Conservation (phyloP, 2,797 vertebrate genomes). For the Centropyge bicolor region DNA sequence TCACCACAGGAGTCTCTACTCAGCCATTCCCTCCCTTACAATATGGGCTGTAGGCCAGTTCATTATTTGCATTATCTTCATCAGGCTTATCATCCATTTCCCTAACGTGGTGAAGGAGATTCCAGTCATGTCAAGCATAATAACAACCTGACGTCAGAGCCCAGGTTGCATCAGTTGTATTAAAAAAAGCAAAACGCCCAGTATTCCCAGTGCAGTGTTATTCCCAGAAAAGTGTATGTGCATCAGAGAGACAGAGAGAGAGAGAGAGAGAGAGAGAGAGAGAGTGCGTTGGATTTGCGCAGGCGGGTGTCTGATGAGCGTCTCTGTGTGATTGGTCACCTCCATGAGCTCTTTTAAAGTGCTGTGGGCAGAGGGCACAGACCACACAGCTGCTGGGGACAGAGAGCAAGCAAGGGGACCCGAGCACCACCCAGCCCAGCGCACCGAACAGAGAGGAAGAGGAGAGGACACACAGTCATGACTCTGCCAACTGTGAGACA, state of each 20-base stretch:
- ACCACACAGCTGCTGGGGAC: constrained; percentile 4
- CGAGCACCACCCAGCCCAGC: neutral
- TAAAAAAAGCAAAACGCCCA: constrained; percentile 9
- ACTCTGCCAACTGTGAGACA: constrained; percentile 50
- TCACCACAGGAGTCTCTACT: neutral
- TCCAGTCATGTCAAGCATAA: constrained; percentile 11
- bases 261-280: neutral
- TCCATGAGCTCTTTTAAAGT: constrained; percentile 65
- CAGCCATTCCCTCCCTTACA: too few relatives aligned
- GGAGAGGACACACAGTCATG: constrained; percentile 48
- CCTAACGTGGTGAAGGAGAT: neutral
- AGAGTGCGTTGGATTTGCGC: constrained; percentile 43
- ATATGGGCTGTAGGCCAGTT: neutral
- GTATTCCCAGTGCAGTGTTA: constrained; percentile 31
- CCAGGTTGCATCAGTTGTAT: neutral
- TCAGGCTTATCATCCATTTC: neutral
- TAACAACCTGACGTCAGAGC: constrained; percentile 31
- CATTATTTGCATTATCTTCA: neutral
- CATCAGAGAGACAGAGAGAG: neutral
- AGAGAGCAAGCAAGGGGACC: neutral
- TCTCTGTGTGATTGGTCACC: constrained; percentile 70
- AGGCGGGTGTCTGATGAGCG: constrained; percentile 29
- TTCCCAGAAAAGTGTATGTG: constrained; percentile 26
- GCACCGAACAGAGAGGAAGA: neutral
- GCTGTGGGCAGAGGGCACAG: constrained; percentile 33